Conservation (phyloP, 2,113 vertebrate genomes). For the Pionites leucogaster region DNA sequence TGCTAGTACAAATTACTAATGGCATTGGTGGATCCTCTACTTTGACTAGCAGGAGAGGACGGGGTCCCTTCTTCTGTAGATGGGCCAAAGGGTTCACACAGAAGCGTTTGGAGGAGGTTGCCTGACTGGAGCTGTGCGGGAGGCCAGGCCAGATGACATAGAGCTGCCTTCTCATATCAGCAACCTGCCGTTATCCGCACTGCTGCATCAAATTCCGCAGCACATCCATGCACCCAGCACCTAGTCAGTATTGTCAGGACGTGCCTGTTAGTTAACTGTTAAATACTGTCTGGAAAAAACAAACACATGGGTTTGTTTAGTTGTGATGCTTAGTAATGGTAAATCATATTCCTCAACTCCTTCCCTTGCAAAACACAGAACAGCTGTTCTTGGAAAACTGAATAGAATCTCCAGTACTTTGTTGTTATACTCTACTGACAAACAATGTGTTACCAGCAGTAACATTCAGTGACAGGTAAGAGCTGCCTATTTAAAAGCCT, state of each 20-base stretch:
- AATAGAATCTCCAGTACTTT: background rate
- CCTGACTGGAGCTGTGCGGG: background rate
- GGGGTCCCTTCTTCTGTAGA: background rate
- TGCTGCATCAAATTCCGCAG: background rate
- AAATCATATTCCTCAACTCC: conserved; percentile 9
- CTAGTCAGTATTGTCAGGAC: background rate
- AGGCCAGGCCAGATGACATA: background rate
- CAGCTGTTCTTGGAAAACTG: conserved; percentile 1
- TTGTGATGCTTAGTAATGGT: background rate
- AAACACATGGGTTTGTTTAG: background rate
- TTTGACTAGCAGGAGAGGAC: background rate
- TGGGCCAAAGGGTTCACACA: background rate
- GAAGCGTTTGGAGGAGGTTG: background rate
- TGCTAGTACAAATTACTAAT: conserved; percentile 23
- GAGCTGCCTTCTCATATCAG: background rate
- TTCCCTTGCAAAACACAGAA: conserved; percentile 8
- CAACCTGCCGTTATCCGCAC: background rate
- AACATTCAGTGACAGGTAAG: background rate
- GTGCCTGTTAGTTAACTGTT: background rate
- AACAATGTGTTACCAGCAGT: background rate
- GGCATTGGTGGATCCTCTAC: background rate
- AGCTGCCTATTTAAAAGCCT: background rate
- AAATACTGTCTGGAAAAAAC: background rate
- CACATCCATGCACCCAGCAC: background rate
- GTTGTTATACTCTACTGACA: background rate